A percentile compares a stretch with the other conserved stretches of the same genome.
These are phyloP conservation scores for Heliconius hermathena DNA, from an alignment of 1,140 invertebrate genomes.

Conservation along the genomic window DNA sequence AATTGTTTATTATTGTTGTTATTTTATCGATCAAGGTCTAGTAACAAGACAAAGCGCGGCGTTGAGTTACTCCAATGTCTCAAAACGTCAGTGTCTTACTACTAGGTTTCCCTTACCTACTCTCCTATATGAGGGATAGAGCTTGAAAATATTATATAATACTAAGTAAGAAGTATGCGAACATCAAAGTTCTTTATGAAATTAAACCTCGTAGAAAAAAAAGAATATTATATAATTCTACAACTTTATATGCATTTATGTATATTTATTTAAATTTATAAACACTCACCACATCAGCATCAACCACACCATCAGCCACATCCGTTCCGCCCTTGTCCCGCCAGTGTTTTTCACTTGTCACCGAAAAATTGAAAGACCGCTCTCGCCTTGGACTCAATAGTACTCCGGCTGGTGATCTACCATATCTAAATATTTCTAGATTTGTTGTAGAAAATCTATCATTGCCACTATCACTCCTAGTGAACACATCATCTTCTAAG, in stretches of 20 bases:
- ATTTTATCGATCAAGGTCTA: too few species aligned
- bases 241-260: too few species aligned
- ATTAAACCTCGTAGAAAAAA: too few species aligned
- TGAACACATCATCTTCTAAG: conserved; percentile 72
- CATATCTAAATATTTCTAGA: conserved; percentile 69
- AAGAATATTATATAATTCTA: too few species aligned
- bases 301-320: conserved; percentile 61
- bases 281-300: conserved; percentile 63
- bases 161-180: too few species aligned
- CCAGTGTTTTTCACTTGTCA: conserved; percentile 73
- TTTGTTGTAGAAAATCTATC: conserved; percentile 68
- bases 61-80: too few species aligned
- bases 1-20: too few species aligned
- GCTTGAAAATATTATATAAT: too few species aligned
- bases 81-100: background rate
- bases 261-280: background rate
- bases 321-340: conserved; percentile 75
- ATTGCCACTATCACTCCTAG: conserved; percentile 59
- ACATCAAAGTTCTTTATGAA: too few species aligned
- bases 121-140: background rate
- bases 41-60: too few species aligned
- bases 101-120: background rate
- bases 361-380: conserved; percentile 66
- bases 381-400: conserved; percentile 69
- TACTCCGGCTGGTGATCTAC: conserved; percentile 68